Base-by-base conservation (phyloP, 2,797 vertebrate species). In the Sebastes flavidus region DNA sequence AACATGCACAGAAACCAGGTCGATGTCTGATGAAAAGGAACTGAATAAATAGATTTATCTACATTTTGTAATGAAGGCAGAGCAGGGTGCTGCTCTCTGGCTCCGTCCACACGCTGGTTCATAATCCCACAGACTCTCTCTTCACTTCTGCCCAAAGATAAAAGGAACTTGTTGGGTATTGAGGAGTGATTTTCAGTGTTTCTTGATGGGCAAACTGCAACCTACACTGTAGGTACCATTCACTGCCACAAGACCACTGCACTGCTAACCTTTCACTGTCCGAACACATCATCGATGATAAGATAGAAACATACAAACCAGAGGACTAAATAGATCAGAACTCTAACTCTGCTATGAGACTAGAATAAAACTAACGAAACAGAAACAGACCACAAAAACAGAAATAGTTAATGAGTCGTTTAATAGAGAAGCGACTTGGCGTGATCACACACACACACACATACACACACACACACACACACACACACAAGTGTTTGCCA, bases 401-500 rank as follows among this genome's bases (percentile, higher is more conserved):
- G 22, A 75, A 73, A 69, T 32, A 38, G 54, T 49, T 55, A 29
- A 69, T 11, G 6, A 65, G 32, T 16, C 29, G 36, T 42, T 80
- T 13, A 6, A 69, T 1, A 55, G 52, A 70, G 56, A 77, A 67
- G 27, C 25, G 54, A 68, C 52, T 6, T 27, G 74, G 27, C 71
- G 69, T 49, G 18, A 85, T 72, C 62, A 46, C 73, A 78, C 20
- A 25, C 6, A 14, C 20, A 25, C 6, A 13, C 32, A 34, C 32
- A 34, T 9, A 34, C 34, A 36, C 61, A 46, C 72, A 78, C 20
- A 25, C 6, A 29, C 27, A 27, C 27, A 27, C 27, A 27, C 62
- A 46, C 73, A 78, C 20, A 12, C 3, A 74, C 14, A 70, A 55
- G 42, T 58, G 13, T 73, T 63, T 81, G 55, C 74, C 75, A 77